A percentile compares a stretch with the other conserved stretches of the same genome.
These are phyloP conservation scores for Caenorhabditis inopinata DNA, from an alignment of 1,140 invertebrate genomes.

Conservation along the genomic window DNA sequence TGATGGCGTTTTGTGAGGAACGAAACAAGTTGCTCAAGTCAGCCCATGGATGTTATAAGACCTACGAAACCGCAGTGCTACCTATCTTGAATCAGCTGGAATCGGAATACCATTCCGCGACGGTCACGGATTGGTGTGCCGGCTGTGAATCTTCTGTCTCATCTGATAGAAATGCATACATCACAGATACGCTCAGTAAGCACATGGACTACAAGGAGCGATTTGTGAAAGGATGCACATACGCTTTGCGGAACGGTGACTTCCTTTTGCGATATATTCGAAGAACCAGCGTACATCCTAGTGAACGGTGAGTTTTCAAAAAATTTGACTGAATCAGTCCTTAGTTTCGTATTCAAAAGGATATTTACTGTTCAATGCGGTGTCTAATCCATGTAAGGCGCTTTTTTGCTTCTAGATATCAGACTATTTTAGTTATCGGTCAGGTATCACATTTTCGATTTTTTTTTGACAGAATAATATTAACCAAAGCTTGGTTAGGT, in stretches of 20 bases:
- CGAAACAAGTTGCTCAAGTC: constrained; percentile 16
- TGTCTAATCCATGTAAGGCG: no score
- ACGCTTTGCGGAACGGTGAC: constrained; percentile 49
- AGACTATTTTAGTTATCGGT: no score
- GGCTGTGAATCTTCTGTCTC: neutral
- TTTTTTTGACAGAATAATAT: no score
- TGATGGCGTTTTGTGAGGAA: constrained; percentile 11
- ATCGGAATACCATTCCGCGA: constrained; percentile 14
- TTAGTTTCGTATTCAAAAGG: no score
- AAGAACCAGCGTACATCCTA: neutral
- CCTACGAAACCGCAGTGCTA: constrained; percentile 11
- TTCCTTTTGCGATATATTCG: constrained; percentile 47
- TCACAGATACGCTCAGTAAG: constrained; percentile 19
- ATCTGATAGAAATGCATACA: neutral
- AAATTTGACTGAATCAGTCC: neutral
- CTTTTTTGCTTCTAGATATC: no score
- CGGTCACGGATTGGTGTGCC: constrained; percentile 33
- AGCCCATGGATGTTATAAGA: constrained; percentile 39
- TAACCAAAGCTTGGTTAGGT: no score
- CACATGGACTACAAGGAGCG: constrained; percentile 45
- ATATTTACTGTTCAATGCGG: no score
- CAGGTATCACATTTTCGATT: no score
- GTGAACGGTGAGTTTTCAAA: constrained; percentile 1
- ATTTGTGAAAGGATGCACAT: constrained; percentile 46
- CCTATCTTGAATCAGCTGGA: constrained; percentile 42